phyloP scores from a whole-genome alignment of 2,888 invertebrate species.

The Athalia rosae region DNA sequence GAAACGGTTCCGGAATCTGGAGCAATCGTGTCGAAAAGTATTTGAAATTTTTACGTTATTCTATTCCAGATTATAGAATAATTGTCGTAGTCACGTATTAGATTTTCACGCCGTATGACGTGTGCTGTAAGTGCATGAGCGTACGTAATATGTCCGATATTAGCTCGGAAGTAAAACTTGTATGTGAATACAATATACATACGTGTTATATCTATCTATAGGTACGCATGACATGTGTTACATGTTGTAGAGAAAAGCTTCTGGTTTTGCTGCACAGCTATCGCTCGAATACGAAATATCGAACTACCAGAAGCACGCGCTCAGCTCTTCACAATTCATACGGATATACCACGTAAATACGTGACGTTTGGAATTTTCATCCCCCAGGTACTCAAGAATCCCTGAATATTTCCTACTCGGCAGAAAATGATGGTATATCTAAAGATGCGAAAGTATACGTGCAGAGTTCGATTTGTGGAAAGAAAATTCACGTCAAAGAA shows the following conservation, averaged over 20 bases:
- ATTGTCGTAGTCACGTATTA: not conserved
- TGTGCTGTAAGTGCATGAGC: not conserved
- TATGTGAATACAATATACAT: not conserved
- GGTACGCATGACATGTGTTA: not conserved
- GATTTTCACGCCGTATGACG: not conserved
- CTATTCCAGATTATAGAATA: too few relatives aligned
- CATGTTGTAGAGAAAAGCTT: not conserved
- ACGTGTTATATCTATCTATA: not conserved
- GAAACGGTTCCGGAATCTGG: too few relatives aligned
- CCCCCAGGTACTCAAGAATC: not conserved
- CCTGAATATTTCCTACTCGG: not conserved
- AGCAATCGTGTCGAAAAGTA: too few relatives aligned
- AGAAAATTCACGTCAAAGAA: too few relatives aligned
- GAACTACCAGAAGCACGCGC: constrained; percentile 33
- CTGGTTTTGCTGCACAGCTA: not conserved
- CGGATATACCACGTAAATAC: not conserved
- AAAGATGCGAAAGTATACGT: too few relatives aligned
- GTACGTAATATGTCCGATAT: constrained; percentile 20
- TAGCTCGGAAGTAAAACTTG: constrained; percentile 25
- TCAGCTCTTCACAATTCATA: constrained; percentile 17
- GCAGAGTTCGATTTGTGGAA: too few relatives aligned
- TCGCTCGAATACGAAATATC: constrained; percentile 27
- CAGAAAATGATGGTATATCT: too few relatives aligned
- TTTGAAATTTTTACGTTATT: too few relatives aligned
- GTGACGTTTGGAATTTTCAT: not conserved